A percentile compares a stretch with the other conserved stretches of the same genome.
Conservation (phyloP, 2,113 vertebrate genomes). For the Oreocharis arfaki region DNA sequence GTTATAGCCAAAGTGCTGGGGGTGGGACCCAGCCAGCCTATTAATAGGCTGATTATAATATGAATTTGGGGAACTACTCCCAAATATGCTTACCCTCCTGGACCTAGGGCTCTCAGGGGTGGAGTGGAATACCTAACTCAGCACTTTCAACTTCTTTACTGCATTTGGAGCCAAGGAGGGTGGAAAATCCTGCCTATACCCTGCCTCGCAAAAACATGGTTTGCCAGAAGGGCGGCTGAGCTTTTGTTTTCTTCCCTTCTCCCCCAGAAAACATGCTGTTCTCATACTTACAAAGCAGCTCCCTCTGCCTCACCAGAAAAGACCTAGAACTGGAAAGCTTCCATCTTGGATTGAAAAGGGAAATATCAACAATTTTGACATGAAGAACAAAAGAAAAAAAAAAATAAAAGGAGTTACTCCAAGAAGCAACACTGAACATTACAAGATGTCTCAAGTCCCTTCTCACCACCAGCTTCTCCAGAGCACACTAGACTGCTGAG, state of each 20-base stretch:
- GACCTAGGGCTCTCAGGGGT: conserved; percentile 4
- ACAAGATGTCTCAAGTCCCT: not conserved
- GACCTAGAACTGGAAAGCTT: not conserved
- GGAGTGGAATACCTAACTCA: conserved; percentile 37
- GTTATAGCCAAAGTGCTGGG: conserved; percentile 20
- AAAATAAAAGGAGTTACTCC: not conserved
- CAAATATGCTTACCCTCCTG: conserved; percentile 26
- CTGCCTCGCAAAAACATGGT: not conserved
- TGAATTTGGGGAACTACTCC: conserved; percentile 39
- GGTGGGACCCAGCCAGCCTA: conserved; percentile 32
- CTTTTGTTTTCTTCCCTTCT: not conserved
- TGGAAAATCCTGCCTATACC: conserved; percentile 37
- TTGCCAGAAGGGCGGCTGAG: not conserved
- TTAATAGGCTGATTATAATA: conserved; percentile 50
- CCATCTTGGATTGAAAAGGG: not conserved
- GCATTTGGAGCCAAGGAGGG: not conserved
- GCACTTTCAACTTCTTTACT: conserved; percentile 3
- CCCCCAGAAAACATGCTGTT: not conserved
- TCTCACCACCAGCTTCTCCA: not conserved
- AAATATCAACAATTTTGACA: not conserved
- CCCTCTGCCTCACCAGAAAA: not conserved
- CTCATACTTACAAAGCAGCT: not conserved
- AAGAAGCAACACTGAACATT: not conserved
- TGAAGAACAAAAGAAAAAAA: not conserved
- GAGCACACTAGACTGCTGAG: not conserved